Base-by-base conservation (phyloP, 1,140 invertebrate genomes). In the Samia ricini region DNA sequence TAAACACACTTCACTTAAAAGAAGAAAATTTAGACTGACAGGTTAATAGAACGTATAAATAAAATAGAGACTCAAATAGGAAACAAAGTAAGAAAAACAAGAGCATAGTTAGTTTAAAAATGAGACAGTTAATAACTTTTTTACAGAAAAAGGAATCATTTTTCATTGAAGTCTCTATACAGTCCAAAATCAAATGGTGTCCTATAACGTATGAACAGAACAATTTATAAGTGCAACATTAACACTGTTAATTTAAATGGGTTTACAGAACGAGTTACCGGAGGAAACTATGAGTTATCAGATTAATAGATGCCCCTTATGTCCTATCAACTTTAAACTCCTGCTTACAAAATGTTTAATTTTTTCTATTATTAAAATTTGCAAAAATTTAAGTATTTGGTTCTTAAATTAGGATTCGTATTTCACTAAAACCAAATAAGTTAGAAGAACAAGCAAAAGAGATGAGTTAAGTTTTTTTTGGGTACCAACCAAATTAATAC, bases 301-400 rank as follows among this genome's bases (percentile, higher is more conserved):
- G 19, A 5, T 63, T 15, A 63, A 58, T 52, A 50, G 55, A 21
- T 63, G 62, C 52, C 62, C 62, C 18, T 63, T 48, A 2, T 57
- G 56, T 19, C 48, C 62, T 50, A 63, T 58, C 7, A 33, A 58
- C 19, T 63, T 63, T 52, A 63, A 33, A 58, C 54, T 8, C 33
- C 33, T 36, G 33, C 33, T 36, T 36, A 8, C 33, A 36, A 12
- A 36, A 36, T 24, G 54, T 56, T 56, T 23, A 26, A 56, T n/a
- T n/a, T n/a, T n/a, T n/a, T n/a, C n/a, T n/a, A n/a, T n/a, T n/a
- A n/a, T 22, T 18, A 24, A 23, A 24, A 4, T 56, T 56, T 24
- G 7, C 54, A 56, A 56, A n/a, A 56, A 21, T 56, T 5, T 7
- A 21, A 24, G 22, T 26, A 26, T 56, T 24, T n/a, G 54, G 51